These are phyloP conservation scores for Amphipoea oculea DNA, from an alignment of 2,888 invertebrate species.

Conservation along the genomic window DNA sequence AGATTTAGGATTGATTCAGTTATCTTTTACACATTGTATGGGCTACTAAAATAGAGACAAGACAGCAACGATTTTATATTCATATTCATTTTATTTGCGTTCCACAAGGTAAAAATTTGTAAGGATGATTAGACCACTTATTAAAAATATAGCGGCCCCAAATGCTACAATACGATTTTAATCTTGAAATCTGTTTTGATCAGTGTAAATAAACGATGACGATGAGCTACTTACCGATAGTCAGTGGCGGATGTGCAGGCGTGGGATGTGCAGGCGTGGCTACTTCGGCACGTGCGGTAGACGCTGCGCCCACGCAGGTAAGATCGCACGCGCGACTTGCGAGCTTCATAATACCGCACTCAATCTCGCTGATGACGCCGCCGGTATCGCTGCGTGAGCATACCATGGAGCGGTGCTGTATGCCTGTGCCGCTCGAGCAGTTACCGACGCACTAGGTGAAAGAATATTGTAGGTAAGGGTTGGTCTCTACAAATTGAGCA, in stretches of 20 bases:
- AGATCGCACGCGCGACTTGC: slow-evolving; percentile 76
- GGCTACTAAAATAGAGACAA: neutral
- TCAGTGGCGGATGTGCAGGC: neutral
- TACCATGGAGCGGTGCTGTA: slow-evolving; percentile 88
- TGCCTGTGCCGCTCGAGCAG: slow-evolving; percentile 78
- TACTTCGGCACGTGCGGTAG: slow-evolving; percentile 49
- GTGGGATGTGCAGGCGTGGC: slow-evolving; percentile 8
- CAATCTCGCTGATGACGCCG: slow-evolving; percentile 72
- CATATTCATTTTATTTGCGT: no score
- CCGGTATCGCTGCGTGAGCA: slow-evolving; percentile 82
- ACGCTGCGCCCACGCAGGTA: slow-evolving; percentile 68
- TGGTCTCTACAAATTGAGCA: neutral
- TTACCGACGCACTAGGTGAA: slow-evolving; percentile 80
- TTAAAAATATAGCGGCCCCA: neutral
- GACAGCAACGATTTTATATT: neutral
- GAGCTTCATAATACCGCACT: slow-evolving; percentile 82
- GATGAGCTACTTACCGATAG: slow-evolving; percentile 26
- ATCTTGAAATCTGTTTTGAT: neutral
- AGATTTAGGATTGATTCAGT: neutral
- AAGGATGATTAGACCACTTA: neutral
- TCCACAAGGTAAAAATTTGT: neutral
- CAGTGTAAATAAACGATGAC: no score
- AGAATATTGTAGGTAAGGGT: neutral
- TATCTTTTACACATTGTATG: neutral
- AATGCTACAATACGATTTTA: neutral